Evolutionary conservation across 2,888 invertebrate genomes (phyloP), one percentile per base, ranked within the genome.

Genomic region (Girardia tigrina): DNA sequence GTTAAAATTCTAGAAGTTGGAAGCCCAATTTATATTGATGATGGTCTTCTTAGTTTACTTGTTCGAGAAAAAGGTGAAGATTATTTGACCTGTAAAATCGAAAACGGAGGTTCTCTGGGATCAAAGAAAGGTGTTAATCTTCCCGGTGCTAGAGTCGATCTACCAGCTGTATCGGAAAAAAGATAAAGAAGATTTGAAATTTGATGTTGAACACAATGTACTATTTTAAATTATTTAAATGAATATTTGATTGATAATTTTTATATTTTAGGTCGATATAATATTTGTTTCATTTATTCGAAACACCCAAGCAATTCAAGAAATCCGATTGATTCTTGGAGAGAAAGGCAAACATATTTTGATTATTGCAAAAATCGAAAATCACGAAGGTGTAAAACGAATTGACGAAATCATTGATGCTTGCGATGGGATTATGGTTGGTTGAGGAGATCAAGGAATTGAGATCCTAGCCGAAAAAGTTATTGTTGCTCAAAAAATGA

Each of bases 291-390:
- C 95, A 0, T 98, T 98, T 86, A 94, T 97, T 82, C 89, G 97
- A 79, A 90, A 91, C 85, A 94, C 90, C 0, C 88, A 88, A 0
- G 94, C 93, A n/a, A 87, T 97, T 6, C 84, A 88, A n/a, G 91
- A 92, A 84, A 94, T 98, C 81, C 89, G 94, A 77, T 85, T 86
- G 74, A 89, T 94, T 80, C 87, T 95, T 75, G 94, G 87, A 80
- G 83, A 82, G 77, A 79, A 90, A 82, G 94, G 94, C 42, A 91
- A 90, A 84, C 89, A 91, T 81, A 97, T 99, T 79, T 88, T 91
- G 85, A 90, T 99, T 81, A 94, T 99, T 81, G 91, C 97, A 77
- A 99, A 99, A 86, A 94, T 99, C 81, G 98, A 99, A 86, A 97
- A 97, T 85, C 94, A 95, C 83, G 94, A 95, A 86, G 98, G 95